phyloP scores from a whole-genome alignment of 2,113 vertebrate genomes.

The Emydocephalus ijimae region DNA sequence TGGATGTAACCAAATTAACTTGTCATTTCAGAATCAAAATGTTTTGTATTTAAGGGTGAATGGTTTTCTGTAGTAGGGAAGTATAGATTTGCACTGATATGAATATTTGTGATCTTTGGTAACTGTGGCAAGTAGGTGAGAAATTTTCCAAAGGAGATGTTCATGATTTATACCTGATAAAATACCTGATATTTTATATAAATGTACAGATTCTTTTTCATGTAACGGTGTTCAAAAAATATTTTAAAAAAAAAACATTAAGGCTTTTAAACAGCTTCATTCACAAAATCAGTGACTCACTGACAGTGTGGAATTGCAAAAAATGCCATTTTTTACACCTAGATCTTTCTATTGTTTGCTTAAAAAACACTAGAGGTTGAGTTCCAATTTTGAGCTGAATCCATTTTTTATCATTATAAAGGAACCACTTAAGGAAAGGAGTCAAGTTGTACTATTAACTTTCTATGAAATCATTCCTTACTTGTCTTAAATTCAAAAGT shows the following conservation, averaged over 20 bases:
- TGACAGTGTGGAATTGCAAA: conserved; percentile 43
- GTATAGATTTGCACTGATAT: conserved; percentile 76
- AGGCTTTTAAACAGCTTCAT: conserved; percentile 31
- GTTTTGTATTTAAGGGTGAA: conserved; percentile 67
- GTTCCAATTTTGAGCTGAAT: conserved; percentile 56
- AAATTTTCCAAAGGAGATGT: conserved; percentile 70
- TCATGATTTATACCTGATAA: conserved; percentile 66
- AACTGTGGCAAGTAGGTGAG: conserved; percentile 60
- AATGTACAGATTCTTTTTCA: conserved; percentile 68
- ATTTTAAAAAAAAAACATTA: conserved; percentile 64
- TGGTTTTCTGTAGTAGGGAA: conserved; percentile 68
- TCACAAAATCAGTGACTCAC: conserved; percentile 43
- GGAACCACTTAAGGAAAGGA: conserved; percentile 49
- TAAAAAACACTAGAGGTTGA: conserved; percentile 26
- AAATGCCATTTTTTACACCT: conserved; percentile 48
- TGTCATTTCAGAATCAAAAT: conserved; percentile 65
- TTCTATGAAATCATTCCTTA: conserved; percentile 66
- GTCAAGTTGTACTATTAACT: conserved; percentile 57
- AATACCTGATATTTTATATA: conserved; percentile 73
- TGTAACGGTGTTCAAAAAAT: conserved; percentile 63
- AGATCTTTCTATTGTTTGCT: conserved; percentile 35
- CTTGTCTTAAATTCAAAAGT: conserved; percentile 85
- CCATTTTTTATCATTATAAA: conserved; percentile 57
- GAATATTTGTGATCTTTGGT: conserved; percentile 67
- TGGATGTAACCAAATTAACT: conserved; percentile 59